Base-by-base conservation (phyloP, 53 echinoderm and acorn worm genomes). In the Temnopleurus reevesii region DNA sequence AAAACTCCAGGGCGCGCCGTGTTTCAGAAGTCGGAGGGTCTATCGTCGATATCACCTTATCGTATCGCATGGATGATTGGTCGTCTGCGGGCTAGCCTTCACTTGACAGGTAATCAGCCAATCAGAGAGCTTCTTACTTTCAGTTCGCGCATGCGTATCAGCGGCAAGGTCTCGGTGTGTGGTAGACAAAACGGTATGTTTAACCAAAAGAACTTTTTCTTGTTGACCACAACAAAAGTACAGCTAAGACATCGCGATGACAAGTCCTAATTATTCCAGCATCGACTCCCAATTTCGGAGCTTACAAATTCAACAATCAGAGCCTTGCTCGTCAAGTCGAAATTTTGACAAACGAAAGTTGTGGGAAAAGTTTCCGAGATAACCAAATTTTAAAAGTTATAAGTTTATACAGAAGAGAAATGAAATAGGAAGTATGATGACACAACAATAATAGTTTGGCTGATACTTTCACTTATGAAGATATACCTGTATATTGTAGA, bases 91-190 rank as follows among this genome's bases (percentile, higher is more conserved):
- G 5, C 8, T 30, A 85, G 45, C 71, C 46, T 65, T 46, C 71
- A 87, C 53, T 87, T 87, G 88, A 87, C 53, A 65, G 71, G 30
- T 71, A 49, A 33, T 87, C 88, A 53, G 47, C 88, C 88, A 87
- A 87, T 87, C 88, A 34, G 33, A 19, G 21, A 30, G 34, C 65
- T 31, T 66, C 53, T 47, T 60, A 60, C 45, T 59, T n/a, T 53
- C 36, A 45, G 43, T 24, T 46, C 46, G 71, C 88, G 88, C 88
- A 87, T 87, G 88, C 88, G 88, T 46, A 46, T 25, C 2, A 46
- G 61, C 36, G 2, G 59, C 31, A 0, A 66, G 49, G 66, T 30
- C 71, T 65, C 88, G 19, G 34, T 49, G 66, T 87, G 88, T 46
- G 88, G 88, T 45, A 34, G 88, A 45, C 29, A 27, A 56, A 44